Conservation (phyloP, 2,113 vertebrate species). For the Rana temporaria region DNA sequence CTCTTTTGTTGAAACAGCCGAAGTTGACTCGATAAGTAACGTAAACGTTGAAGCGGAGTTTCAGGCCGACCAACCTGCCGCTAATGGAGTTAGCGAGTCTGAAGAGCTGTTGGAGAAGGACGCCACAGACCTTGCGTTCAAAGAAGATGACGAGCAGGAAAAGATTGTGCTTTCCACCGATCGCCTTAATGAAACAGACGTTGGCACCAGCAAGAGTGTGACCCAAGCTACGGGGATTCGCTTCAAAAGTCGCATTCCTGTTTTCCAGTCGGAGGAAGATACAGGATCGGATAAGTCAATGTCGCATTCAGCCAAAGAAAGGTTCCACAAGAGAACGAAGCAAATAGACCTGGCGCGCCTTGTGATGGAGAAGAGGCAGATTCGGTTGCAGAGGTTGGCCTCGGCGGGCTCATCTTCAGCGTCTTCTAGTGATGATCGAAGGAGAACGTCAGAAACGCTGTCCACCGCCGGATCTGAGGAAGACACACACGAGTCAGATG, state of each 20-base stretch:
- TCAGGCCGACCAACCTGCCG: conserved; percentile 60
- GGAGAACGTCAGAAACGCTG: conserved; percentile 81
- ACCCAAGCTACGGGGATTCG: conserved; percentile 61
- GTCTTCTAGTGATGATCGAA: conserved; percentile 86
- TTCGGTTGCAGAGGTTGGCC: conserved; percentile 78
- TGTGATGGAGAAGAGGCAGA: conserved; percentile 88
- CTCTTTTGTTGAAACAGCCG: conserved; percentile 61
- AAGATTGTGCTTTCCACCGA: conserved; percentile 40
- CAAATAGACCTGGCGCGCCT: conserved; percentile 84
- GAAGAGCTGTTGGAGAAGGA: conserved; percentile 59
- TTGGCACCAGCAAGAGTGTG: conserved; percentile 33
- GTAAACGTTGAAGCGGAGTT: conserved; percentile 61
- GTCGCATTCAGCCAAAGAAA: conserved; percentile 70
- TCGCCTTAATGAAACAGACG: conserved; percentile 61
- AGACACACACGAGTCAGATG: conserved; percentile 84
- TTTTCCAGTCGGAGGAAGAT: conserved; percentile 88
- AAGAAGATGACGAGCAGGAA: conserved; percentile 62
- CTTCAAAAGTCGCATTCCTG: conserved; percentile 86
- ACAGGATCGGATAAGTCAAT: conserved; percentile 83
- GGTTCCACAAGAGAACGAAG: conserved; percentile 66
- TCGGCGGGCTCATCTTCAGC: conserved; percentile 85
- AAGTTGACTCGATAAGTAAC: conserved; percentile 63
- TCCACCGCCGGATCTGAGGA: conserved; percentile 91
- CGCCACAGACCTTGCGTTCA: conserved; percentile 37
- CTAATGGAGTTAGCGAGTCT: conserved; percentile 58